Evolutionary conservation across 2,888 invertebrate species (phyloP).

Genomic region (Diploptera punctata): DNA sequence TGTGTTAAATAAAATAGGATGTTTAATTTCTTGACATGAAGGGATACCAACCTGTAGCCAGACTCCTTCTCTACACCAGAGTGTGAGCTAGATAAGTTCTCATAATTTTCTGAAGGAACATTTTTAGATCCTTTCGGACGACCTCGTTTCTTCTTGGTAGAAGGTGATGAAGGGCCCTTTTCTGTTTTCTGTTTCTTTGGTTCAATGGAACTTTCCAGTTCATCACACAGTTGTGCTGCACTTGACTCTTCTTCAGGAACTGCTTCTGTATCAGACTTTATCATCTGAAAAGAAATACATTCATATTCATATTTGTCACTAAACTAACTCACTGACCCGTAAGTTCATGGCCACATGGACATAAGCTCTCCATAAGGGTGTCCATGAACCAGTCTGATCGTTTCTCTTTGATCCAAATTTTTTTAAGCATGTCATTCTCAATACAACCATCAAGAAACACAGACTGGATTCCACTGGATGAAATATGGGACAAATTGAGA

Average conservation of each 20-base stretch:
- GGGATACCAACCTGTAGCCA: constrained; percentile 42
- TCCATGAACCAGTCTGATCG: too few species aligned
- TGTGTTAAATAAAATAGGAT: too few species aligned
- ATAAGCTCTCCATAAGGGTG: too few species aligned
- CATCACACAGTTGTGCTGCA: constrained; percentile 14
- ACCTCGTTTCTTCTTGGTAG: constrained; percentile 37
- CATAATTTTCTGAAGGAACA: neutral
- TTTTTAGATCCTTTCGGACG: constrained; percentile 44
- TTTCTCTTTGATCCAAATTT: too few species aligned
- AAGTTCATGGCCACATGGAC: too few species aligned
- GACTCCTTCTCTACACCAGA: constrained; percentile 30
- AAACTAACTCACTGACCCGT: too few species aligned
- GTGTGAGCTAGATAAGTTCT: neutral
- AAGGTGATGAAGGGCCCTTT: neutral
- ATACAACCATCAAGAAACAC: too few species aligned
- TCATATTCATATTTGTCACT: too few species aligned
- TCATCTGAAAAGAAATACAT: constrained; percentile 8
- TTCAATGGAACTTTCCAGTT: neutral
- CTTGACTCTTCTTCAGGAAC: neutral
- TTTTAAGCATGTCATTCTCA: too few species aligned
- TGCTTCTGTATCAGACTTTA: constrained; percentile 24
- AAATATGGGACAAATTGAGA: too few species aligned
- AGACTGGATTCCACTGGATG: too few species aligned
- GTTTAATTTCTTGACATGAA: too few species aligned
- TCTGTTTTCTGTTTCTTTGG: neutral